Evolutionary conservation across 2,113 vertebrate genomes (phyloP).

Genomic region (Haliaeetus leucogaster): DNA sequence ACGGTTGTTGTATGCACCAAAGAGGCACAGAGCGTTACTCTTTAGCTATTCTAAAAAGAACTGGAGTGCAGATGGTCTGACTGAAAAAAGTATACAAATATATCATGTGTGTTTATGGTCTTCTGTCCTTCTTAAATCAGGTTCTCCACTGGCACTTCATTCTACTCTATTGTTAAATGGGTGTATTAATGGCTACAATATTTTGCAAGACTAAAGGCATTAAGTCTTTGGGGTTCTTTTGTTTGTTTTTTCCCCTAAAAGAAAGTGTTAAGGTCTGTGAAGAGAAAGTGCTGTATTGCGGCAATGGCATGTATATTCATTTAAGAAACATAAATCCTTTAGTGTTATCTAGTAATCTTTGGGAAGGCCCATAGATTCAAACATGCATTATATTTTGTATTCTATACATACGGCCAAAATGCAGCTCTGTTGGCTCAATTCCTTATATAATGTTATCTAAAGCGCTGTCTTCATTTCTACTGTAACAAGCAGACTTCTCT

Average conservation of each 20-base stretch:
- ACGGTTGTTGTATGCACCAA: neutral
- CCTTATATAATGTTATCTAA: neutral
- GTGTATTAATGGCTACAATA: neutral
- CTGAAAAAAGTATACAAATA: neutral
- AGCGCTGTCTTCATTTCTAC: neutral
- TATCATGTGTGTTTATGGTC: neutral
- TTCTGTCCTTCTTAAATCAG: conserved; percentile 4
- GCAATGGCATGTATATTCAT: neutral
- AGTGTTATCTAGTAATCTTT: neutral
- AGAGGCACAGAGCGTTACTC: neutral
- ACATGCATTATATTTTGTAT: neutral
- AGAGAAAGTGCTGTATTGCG: neutral
- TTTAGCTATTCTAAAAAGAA: neutral
- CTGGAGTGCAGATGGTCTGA: conserved; percentile 11
- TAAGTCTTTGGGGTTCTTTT: neutral
- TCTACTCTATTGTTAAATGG: neutral
- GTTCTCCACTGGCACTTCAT: neutral
- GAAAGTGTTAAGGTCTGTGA: neutral
- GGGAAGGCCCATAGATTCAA: neutral
- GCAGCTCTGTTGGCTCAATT: neutral
- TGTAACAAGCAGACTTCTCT: neutral
- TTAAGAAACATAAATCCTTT: neutral
- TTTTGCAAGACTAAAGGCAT: neutral
- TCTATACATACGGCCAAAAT: neutral
- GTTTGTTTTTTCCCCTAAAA: neutral